Evolutionary conservation across 2,113 vertebrate species (phyloP).

Genomic region (Rhinoderma darwinii): DNA sequence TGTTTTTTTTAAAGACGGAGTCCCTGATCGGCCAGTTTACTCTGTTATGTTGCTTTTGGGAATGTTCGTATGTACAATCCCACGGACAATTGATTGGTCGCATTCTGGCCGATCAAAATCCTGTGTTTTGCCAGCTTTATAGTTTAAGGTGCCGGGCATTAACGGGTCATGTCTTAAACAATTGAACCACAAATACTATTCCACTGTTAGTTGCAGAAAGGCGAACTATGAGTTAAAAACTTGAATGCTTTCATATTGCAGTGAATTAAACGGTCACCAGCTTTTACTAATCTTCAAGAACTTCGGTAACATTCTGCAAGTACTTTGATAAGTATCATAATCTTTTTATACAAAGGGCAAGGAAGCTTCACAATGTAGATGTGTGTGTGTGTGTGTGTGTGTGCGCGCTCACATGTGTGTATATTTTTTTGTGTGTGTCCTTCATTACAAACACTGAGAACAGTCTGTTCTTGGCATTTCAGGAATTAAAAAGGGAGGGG

Average conservation of each 20-base stretch:
- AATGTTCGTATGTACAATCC: too few relatives aligned
- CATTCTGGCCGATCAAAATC: too few relatives aligned
- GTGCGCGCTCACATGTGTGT: not conserved
- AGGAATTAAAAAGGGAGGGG: constrained; percentile 55
- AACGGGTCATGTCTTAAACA: too few relatives aligned
- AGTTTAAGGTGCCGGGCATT: too few relatives aligned
- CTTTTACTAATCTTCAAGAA: not conserved
- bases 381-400: constrained; percentile 18
- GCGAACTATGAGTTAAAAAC: not conserved
- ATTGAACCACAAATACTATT: too few relatives aligned
- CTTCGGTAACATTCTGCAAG: not conserved
- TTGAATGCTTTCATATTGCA: not conserved
- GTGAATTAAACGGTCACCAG: not conserved
- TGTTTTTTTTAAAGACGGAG: too few relatives aligned
- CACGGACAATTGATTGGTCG: too few relatives aligned
- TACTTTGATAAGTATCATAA: not conserved
- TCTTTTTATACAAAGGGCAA: not conserved
- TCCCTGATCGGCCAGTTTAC: too few relatives aligned
- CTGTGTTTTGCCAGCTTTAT: too few relatives aligned
- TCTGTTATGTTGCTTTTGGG: too few relatives aligned
- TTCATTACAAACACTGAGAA: constrained; percentile 50
- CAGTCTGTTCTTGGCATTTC: constrained; percentile 59
- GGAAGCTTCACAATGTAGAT: not conserved
- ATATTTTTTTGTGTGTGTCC: constrained; percentile 34
- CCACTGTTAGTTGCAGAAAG: too few relatives aligned